These are phyloP conservation scores for Strix uralensis DNA, from an alignment of 2,113 vertebrate species.

Conservation along the genomic window DNA sequence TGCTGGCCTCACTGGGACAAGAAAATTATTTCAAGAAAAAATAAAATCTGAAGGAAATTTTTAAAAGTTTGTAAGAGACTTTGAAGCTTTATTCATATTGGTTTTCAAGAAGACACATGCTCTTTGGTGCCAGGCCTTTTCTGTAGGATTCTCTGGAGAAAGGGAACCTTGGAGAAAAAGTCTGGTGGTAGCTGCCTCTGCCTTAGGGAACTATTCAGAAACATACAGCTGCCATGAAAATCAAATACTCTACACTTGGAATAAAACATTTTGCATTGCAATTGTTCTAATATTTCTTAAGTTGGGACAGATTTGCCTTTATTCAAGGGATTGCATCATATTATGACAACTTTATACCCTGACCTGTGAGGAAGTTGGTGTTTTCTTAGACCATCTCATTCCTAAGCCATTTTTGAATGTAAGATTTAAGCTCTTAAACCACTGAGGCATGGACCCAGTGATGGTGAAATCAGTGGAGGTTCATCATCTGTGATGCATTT, in stretches of 20 bases:
- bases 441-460: background rate
- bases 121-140: background rate
- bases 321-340: background rate
- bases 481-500: fast-evolving
- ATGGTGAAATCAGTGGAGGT: background rate
- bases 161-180: background rate
- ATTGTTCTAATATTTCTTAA: background rate
- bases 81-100: background rate
- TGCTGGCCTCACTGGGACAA: background rate
- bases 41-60: background rate
- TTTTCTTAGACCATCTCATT: background rate
- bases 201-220: background rate
- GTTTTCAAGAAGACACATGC: background rate
- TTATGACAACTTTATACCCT: background rate
- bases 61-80: background rate
- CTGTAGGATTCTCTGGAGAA: background rate
- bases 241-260: background rate
- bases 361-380: background rate
- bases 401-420: background rate
- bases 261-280: background rate
- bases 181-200: background rate
- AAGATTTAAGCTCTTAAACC: background rate
- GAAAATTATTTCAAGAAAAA: background rate
- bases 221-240: background rate
- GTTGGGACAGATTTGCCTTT: background rate